Conservation (phyloP, 2,797 vertebrate species). For the Knipowitschia caucasica region DNA sequence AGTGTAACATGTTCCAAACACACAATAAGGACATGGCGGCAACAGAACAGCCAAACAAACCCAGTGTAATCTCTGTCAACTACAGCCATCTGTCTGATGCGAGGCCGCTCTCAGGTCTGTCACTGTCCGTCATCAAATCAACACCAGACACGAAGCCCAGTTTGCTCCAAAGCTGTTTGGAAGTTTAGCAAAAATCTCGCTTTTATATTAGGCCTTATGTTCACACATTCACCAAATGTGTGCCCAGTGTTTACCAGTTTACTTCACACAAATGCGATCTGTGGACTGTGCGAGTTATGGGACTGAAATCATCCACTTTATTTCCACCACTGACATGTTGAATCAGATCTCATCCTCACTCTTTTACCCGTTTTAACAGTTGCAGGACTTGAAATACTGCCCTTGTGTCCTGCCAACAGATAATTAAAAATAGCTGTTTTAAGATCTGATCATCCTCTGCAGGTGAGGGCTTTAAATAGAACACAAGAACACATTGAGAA, state of each 20-base stretch:
- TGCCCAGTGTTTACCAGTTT: conserved; percentile 18
- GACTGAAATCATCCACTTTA: not conserved
- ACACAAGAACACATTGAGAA: not conserved
- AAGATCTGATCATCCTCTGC: not conserved
- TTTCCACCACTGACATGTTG: not conserved
- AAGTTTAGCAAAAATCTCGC: conserved; percentile 11
- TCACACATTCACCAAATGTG: conserved; percentile 8
- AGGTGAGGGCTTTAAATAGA: conserved; percentile 7
- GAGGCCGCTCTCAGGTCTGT: conserved; percentile 27
- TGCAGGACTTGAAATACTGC: conserved; percentile 5
- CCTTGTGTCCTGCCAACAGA: conserved; percentile 6
- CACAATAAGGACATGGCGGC: conserved; percentile 39
- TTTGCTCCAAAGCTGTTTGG: conserved; percentile 18
- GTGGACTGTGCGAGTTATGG: not conserved
- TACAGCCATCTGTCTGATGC: conserved; percentile 55
- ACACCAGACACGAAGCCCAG: conserved; percentile 16
- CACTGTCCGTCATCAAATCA: conserved; percentile 37
- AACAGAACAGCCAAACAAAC: conserved; percentile 45
- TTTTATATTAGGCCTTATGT: conserved; percentile 12
- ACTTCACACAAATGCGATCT: conserved; percentile 3
- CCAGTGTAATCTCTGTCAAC: conserved; percentile 50
- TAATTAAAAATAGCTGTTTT: not conserved
- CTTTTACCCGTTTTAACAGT: not conserved
- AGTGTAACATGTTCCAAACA: conserved; percentile 46
- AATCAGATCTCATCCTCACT: not conserved